Evolutionary conservation across 2,888 invertebrate genomes (phyloP).

Genomic region (Chromoteleia sp.): DNA sequence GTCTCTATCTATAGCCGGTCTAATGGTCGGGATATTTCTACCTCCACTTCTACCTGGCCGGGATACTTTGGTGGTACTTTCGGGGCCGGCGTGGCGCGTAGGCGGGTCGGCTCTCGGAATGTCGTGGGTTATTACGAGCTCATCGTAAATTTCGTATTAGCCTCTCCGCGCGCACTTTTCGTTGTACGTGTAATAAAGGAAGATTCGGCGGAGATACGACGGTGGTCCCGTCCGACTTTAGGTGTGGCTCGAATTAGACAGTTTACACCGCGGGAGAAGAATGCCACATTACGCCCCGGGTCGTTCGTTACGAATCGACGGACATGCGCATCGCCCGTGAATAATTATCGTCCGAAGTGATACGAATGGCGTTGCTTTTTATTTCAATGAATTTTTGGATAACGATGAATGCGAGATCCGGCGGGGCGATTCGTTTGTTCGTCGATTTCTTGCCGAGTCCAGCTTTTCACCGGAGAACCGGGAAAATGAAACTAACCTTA

Average conservation of each 20-base stretch:
- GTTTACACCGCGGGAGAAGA: conserved; percentile 37
- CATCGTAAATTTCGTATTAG: conserved; percentile 68
- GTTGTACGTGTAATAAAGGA: conserved; percentile 58
- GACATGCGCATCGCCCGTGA: conserved; percentile 12
- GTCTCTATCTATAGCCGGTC: conserved; percentile 32
- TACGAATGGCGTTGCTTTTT: conserved; percentile 23
- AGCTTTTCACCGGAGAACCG: too few relatives aligned
- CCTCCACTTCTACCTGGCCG: background rate
- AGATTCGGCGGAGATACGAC: conserved; percentile 54
- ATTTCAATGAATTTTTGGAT: conserved; percentile 29
- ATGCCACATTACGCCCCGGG: conserved; percentile 47
- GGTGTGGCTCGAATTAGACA: conserved; percentile 56
- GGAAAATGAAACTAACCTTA: too few relatives aligned
- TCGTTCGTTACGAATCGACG: conserved; percentile 50
- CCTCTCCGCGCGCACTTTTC: conserved; percentile 40
- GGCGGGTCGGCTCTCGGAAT: conserved; percentile 59
- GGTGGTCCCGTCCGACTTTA: conserved; percentile 50
- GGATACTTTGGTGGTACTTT: conserved; percentile 11
- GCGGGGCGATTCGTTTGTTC: background rate
- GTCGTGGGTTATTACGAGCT: conserved; percentile 67
- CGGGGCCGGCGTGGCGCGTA: conserved; percentile 31
- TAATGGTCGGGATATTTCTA: conserved; percentile 38
- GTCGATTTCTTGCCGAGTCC: background rate
- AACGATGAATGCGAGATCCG: conserved; percentile 19
- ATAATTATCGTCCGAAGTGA: conserved; percentile 31